Evolutionary conservation across 2,888 invertebrate genomes (phyloP), one percentile per base, ranked within the genome.

Genomic region (Melipona beecheii): DNA sequence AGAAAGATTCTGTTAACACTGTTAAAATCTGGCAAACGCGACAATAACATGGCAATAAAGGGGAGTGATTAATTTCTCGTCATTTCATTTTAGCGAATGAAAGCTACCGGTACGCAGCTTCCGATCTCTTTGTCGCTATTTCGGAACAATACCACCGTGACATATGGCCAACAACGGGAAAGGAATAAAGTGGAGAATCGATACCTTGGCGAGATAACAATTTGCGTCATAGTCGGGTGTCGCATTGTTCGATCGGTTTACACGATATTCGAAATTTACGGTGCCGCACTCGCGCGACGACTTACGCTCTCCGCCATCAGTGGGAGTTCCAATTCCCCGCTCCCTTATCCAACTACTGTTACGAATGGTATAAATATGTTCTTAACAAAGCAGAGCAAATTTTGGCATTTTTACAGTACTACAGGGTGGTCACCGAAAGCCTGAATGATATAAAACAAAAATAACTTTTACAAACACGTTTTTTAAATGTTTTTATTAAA

Each of bases 121-220:
- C 43, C 24, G 74, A 74, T 65, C 13, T 43, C 31, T 71, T 77
- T 19, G 76, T 43, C 69, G 72, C n/a, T 21, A 31, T 31, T 49
- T 43, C 52, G 73, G 74, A 81, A 83, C 85, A 84, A 86, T 76
- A 56, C 58, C 64, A 71, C 56, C 56, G 70, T 74, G 77, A 87
- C 86, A 83, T 79, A 82, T 69, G 82, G 75, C 80, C 21, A 80
- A 60, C 78, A 58, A 75, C 75, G 50, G 80, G 62, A 78, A 85
- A 62, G 81, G 71, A 73, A 86, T 74, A 76, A 83, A 86, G 65
- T 69, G 68, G 75, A 66, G 82, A 87, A 85, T 87, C 87, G 86
- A 87, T 87, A 81, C 24, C 70, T 74, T 66, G 62, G 56, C 43
- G 69, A 75, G 87, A 87, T 86, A 87, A 87, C 87, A 78, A 81